These are phyloP conservation scores for Chloropsis hardwickii DNA, from an alignment of 2,113 vertebrate species.

Conservation along the genomic window DNA sequence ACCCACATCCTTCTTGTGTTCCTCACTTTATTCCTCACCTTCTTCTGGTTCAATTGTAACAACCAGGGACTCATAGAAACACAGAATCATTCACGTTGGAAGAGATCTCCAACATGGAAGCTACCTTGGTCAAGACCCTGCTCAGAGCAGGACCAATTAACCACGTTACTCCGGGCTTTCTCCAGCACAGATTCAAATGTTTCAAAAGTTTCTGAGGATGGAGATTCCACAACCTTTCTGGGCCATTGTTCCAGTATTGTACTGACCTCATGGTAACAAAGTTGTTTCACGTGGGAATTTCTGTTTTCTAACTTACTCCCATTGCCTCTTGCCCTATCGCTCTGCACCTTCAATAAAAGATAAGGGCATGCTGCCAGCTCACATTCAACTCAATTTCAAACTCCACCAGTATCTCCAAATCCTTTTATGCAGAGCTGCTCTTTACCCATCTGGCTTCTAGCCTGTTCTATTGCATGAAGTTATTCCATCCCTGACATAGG, in stretches of 20 bases:
- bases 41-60: background rate
- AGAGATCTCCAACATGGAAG: background rate
- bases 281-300: background rate
- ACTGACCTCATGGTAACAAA: background rate
- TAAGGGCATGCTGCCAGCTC: background rate
- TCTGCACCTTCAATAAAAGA: background rate
- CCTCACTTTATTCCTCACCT: background rate
- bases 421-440: background rate
- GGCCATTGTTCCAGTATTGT: background rate
- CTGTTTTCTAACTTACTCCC: background rate
- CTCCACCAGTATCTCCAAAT: background rate
- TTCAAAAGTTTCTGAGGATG: background rate
- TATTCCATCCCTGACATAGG: background rate
- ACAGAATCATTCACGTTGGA: background rate
- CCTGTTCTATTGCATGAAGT: background rate
- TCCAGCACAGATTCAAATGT: background rate
- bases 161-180: background rate
- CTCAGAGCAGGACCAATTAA: background rate
- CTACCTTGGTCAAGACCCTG: background rate
- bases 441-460: background rate
- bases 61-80: background rate
- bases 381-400: background rate
- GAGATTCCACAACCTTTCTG: background rate
- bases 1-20: background rate
- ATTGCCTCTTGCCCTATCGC: background rate